Percentiles rank a stretch among this genome's conserved stretches.
phyloP scores from a whole-genome alignment of 2,797 vertebrate species.

The Aplochiton taeniatus region DNA sequence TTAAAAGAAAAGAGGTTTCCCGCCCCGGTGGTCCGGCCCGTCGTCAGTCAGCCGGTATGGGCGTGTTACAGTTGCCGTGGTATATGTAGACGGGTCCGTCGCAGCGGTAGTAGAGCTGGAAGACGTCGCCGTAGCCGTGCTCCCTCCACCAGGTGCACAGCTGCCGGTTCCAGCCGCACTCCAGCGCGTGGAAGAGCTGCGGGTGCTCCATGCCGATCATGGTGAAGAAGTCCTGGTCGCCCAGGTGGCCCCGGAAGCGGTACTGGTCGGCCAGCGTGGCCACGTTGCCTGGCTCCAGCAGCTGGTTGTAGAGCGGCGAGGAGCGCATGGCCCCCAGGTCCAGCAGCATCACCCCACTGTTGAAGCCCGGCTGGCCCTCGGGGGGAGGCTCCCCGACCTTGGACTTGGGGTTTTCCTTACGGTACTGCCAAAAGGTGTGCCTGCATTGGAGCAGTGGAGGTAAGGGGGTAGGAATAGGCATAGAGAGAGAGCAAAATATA shows the following conservation, averaged over 20 bases:
- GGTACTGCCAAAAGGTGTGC: constrained; percentile 98
- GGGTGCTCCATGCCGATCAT: constrained; percentile 97
- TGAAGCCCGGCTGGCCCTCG: constrained; percentile 91
- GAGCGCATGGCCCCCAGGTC: constrained; percentile 88
- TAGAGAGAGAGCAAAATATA: background rate
- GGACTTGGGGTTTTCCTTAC: constrained; percentile 88
- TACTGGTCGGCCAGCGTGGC: constrained; percentile 87
- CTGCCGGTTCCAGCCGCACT: constrained; percentile 97
- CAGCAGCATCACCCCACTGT: constrained; percentile 93
- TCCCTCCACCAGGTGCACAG: constrained; percentile 98
- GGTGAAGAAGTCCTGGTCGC: constrained; percentile 98
- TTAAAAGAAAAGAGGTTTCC: no score
- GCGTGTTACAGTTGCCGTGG: constrained; percentile 95
- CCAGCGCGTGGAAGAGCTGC: constrained; percentile 85
- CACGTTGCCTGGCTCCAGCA: constrained; percentile 82
- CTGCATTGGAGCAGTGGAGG: no score
- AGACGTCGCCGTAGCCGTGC: constrained; percentile 90
- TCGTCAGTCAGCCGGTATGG: constrained; percentile 84
- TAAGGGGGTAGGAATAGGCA: constrained; percentile 11
- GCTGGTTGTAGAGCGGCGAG: constrained; percentile 85
- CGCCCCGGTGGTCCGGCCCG: background rate
- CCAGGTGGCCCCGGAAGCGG: constrained; percentile 92
- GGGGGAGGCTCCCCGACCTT: constrained; percentile 89
- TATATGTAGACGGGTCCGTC: constrained; percentile 85
- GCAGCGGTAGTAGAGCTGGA: constrained; percentile 88